Base-by-base conservation (phyloP, 2,888 invertebrate species). In the Mactromeris polynyma region DNA sequence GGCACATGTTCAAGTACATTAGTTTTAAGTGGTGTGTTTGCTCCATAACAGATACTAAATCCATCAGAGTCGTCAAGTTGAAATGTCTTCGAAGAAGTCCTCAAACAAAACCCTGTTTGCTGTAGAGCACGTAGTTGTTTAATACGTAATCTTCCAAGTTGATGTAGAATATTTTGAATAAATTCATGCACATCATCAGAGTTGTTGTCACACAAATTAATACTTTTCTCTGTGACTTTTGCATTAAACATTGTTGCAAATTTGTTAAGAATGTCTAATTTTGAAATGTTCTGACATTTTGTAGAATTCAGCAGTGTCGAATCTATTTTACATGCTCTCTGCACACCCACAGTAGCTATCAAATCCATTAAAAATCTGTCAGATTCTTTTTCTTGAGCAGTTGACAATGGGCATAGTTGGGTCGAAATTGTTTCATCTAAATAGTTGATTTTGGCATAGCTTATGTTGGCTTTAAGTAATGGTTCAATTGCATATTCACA, bases 41-140 rank as follows among this genome's bases (percentile, higher is more conserved):
- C 90, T 0, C 95, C 95, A 33, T 92, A 90, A 87, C 96, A 95
- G 0, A 95, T 84, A n/a, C 93, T 91, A 77, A 95, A 94, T 31
- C 83, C 84, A 0, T 85, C 81, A 6, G 46, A 73, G 19, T 46
- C 9, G 7, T 88, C 78, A 33, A 90, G 87, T 17, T 89, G 58
- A 21, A 88, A 46, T 17, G 93, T 90, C 26, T 93, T 94, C 11
- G 94, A 93, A 3, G 95, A 93, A 4, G 93, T 92, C 3, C 87
- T 86, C 21, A 93, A 91, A 86, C 96, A 96, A 73, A 95, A 93
- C 0, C 95, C 95, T 6, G 94, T 86, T 17, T 91, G 82, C 79
- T 91, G 88, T 33, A 95, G 80, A 0, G 87, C 82, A 26, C 89
- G 54, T 6, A 95, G 82, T 81, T 95, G 95, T 31, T 89, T 85